These are phyloP conservation scores for Phodopus roborovskii DNA, from an alignment of 2,113 vertebrate genomes.

Conservation along the genomic window DNA sequence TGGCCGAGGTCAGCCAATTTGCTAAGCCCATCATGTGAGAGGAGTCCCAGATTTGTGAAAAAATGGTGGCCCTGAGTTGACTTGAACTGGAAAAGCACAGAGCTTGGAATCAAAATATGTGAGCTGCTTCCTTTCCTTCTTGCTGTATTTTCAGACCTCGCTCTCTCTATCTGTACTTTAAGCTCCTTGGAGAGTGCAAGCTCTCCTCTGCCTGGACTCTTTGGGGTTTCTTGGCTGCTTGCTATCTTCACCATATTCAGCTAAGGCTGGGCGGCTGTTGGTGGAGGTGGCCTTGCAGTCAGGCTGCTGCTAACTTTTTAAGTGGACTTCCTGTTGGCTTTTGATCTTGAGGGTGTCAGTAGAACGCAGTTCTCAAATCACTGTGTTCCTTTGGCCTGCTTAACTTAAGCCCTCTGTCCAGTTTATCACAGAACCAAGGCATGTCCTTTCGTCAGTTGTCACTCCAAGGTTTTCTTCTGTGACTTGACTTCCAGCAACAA, in stretches of 20 bases:
- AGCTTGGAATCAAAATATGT: slow-evolving; percentile 17
- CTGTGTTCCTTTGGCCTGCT: neutral
- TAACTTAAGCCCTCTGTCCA: neutral
- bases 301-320: neutral
- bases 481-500: neutral
- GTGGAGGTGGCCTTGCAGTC: neutral
- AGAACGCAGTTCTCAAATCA: neutral
- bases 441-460: neutral
- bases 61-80: neutral
- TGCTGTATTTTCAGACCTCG: neutral
- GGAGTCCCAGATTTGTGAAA: neutral
- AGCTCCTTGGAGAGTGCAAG: neutral
- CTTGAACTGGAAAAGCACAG: slow-evolving; percentile 22
- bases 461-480: neutral
- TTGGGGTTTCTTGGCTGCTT: neutral
- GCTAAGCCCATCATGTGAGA: neutral
- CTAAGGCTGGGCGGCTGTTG: neutral
- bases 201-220: neutral
- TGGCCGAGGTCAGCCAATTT: neutral
- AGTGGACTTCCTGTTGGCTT: neutral
- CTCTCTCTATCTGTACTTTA: neutral
- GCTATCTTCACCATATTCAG: neutral
- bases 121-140: slow-evolving; percentile 4
- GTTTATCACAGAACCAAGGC: neutral
- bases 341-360: neutral